Percentiles rank a stretch among this genome's conserved stretches.
Evolutionary conservation across 2,797 vertebrate genomes (phyloP).

Genomic region (Pyrocephalus nanus): DNA sequence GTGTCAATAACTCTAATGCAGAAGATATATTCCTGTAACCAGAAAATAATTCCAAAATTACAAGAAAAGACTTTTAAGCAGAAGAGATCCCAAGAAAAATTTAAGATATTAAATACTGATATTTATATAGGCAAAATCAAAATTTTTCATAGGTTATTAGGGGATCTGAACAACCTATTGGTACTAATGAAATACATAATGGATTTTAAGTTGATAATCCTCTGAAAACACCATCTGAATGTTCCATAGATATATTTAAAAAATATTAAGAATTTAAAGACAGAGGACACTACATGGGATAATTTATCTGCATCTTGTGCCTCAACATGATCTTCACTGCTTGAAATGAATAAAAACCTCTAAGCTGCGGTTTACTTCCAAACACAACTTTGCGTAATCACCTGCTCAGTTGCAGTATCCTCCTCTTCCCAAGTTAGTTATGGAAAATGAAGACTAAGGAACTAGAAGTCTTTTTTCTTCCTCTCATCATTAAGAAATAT

Average conservation of each 20-base stretch:
- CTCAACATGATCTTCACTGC: background rate
- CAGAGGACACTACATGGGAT: background rate
- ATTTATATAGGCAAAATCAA: background rate
- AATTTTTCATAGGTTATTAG: background rate
- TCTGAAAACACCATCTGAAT: background rate
- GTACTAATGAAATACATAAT: background rate
- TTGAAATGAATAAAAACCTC: background rate
- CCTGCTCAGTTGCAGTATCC: background rate
- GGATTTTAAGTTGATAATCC: background rate
- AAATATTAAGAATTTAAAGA: background rate
- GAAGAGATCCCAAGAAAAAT: background rate
- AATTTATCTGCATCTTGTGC: background rate
- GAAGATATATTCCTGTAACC: background rate
- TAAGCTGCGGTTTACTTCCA: background rate
- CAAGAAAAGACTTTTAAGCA: background rate
- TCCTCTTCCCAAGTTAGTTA: background rate
- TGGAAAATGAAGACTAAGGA: background rate
- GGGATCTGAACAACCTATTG: background rate
- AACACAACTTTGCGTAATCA: background rate
- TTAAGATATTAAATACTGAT: no score
- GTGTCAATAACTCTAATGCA: background rate
- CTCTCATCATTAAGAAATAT: background rate
- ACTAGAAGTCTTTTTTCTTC: background rate
- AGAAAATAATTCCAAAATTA: background rate
- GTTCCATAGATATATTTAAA: background rate